Base-by-base conservation (phyloP, 1,140 invertebrate species). In the Atta cephalotes region DNA sequence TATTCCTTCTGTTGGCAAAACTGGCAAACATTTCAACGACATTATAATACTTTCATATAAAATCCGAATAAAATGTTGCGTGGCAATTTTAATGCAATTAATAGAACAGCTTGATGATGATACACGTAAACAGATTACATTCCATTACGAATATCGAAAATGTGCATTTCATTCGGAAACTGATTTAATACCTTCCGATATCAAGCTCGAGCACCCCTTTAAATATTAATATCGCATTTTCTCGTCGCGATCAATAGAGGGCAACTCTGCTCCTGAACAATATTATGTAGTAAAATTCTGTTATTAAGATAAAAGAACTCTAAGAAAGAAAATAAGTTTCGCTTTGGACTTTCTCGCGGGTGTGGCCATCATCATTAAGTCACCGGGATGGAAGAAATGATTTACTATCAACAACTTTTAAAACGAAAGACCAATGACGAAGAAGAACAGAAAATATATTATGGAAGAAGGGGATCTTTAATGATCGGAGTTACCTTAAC, bases 401-500 rank as follows among this genome's bases (percentile, higher is more conserved):
- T 70, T 72, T 66, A 51, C 31, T 51, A 88, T 86, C 53, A 35
- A 49, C 51, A 66, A 72, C 31, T 56, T 87, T 87, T 62, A 63
- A 80, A 65, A 62, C 25, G 51, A 76, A 86, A 63, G 56, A 21
- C 21, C 70, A 86, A 88, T 60, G 82, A 18, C 28, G 77, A 86
- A 51, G 58, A 84, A 49, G 74, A 74, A 60, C 35, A 49, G 60
- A 82, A 89, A 86, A 87, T 79, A 88, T 91, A 88, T 91, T 85
- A 74, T 66, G 56, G 70, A 71, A 82, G 60, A 88, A 86, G 80
- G 86, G 18, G 31, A 74, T 31, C 66, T 85, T 88, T 91, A 91
- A 91, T 80, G 80, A 88, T 60, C 56, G 28, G 49, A 87, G 89
- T 89, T 89, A 86, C 79, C 82, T 82, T 84, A 85, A 74, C 53